A percentile compares a stretch with the other conserved stretches of the same genome.
Conservation (phyloP, 2,888 invertebrate genomes). For the Tetrapedia diversipes region DNA sequence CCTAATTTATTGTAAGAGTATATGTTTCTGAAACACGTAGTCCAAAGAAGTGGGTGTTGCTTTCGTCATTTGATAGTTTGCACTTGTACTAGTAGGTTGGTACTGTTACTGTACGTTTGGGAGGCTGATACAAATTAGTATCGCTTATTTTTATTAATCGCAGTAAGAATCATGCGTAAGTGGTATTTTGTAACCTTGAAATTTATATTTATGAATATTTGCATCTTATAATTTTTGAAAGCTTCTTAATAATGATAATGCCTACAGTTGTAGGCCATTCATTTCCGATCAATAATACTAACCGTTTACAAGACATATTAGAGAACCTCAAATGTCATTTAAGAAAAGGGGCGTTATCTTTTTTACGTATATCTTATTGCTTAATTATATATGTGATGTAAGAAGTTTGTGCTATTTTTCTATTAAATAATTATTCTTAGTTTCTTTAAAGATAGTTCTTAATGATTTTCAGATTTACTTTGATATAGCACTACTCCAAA, state of each 20-base stretch:
- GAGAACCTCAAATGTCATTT: constrained; percentile 74
- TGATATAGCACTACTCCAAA: neutral
- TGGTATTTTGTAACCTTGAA: constrained; percentile 34
- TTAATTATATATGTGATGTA: neutral
- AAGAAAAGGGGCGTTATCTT: constrained; percentile 72
- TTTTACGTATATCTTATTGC: constrained; percentile 16
- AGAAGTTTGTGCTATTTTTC: neutral
- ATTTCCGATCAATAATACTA: constrained; percentile 76
- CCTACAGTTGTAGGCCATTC: constrained; percentile 40
- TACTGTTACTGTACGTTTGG: constrained; percentile 50
- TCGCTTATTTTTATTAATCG: constrained; percentile 48
- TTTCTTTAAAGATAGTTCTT: neutral
- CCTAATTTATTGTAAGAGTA: constrained; percentile 7
- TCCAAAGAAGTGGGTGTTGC: constrained; percentile 76
- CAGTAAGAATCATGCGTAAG: constrained; percentile 64
- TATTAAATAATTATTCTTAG: neutral
- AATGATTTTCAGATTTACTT: neutral
- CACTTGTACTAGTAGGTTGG: constrained; percentile 46
- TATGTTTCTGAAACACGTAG: constrained; percentile 60
- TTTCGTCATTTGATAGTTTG: constrained; percentile 71
- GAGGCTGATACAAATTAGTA: constrained; percentile 51
- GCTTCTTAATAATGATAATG: constrained; percentile 12
- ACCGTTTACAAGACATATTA: constrained; percentile 68
- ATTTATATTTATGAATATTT: constrained; percentile 8
- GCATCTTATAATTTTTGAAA: constrained; percentile 8